Evolutionary conservation across 2,888 invertebrate species (phyloP), one percentile per base, ranked within the genome.

Genomic region (Drosophila glabriapex): DNA sequence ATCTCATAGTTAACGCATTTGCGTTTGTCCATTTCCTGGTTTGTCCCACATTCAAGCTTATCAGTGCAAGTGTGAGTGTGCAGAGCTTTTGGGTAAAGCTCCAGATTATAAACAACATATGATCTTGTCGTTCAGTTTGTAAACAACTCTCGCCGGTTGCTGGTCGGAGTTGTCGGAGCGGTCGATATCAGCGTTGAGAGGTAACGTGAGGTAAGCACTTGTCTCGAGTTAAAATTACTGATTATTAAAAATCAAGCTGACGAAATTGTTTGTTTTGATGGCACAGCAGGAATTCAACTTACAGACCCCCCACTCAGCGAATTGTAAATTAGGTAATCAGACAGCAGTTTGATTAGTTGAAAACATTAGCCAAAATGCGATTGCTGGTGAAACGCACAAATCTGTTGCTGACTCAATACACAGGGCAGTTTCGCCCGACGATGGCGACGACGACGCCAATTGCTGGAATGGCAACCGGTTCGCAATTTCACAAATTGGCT

Each of bases 71-170:
- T 52, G 50, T 54, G 54, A 9, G 39, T 49, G 31, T 1, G 28
- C 25, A 31, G 52, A 82, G 83, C 83, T 83, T 80, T 81, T 19
- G n/a, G 4, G 19, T 7, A 7, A 77, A 83, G 84, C 83, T 85
- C 46, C 35, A 10, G 5, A 25, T 25, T 41, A 43, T 49, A 68
- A 71, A 16, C 53, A 39, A 70, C 74, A 83, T 83, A 88, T 82
- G 86, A 85, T 88, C 82, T 35, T 59, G 54, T 25, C 46, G 55
- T 54, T 76, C 68, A 73, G 84, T 86, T 84, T 81, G 84, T 79
- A 84, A 86, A 86, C 85, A 86, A 84, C 83, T 35, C 22, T 80
- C 58, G 83, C 65, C 84, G 84, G 78, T 60, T 73, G 78, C 33
- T 14, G 80, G 49, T 75, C 53, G 59, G 28, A 16, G 25, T 14